Evolutionary conservation across 1,140 invertebrate species (phyloP).

Genomic region (Brachionus plicatilis): DNA sequence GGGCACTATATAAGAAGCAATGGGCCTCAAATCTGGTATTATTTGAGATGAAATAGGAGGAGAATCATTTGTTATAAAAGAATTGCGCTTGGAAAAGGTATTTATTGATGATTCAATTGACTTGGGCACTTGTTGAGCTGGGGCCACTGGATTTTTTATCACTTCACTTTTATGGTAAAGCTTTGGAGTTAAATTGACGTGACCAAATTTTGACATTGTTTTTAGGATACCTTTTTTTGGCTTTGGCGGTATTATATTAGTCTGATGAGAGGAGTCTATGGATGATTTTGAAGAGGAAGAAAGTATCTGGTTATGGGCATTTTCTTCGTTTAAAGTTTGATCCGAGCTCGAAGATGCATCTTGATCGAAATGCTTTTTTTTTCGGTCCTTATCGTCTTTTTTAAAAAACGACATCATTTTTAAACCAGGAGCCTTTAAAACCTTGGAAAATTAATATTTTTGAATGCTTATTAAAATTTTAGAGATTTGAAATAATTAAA

Average conservation of each 20-base stretch:
- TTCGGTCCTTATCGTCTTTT: constrained; percentile 26
- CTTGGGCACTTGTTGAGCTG: neutral
- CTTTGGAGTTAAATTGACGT: neutral
- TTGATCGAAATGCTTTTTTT: neutral
- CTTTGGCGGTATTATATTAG: neutral
- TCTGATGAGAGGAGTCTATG: neutral
- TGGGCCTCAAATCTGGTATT: neutral
- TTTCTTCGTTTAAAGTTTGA: neutral
- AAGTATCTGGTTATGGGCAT: neutral
- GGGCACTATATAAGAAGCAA: neutral
- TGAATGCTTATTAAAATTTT: neutral
- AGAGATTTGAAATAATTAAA: neutral
- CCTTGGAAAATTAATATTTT: neutral
- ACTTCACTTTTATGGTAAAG: neutral
- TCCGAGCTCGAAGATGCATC: neutral
- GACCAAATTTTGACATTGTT: constrained; percentile 30
- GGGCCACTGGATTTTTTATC: neutral
- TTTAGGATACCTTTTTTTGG: constrained; percentile 19
- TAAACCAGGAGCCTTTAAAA: neutral
- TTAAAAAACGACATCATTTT: constrained; percentile 38
- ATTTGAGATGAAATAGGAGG: neutral
- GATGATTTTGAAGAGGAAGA: neutral
- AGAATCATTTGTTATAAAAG: neutral
- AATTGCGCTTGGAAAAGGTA: constrained; percentile 18
- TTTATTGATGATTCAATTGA: neutral